These are phyloP conservation scores for Aphidius ervi DNA, from an alignment of 1,140 invertebrate species.

Conservation along the genomic window DNA sequence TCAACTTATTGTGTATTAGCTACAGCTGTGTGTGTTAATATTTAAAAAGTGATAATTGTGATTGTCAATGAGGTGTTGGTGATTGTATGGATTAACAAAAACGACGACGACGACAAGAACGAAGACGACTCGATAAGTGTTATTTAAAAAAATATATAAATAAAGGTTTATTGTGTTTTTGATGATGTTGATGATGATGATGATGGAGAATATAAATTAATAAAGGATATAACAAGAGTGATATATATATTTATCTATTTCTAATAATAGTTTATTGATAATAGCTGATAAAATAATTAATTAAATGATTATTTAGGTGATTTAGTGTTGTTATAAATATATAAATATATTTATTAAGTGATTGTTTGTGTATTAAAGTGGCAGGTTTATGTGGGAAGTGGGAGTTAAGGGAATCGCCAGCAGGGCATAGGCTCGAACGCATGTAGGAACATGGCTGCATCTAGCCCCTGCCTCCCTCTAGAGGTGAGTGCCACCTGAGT, in stretches of 20 bases:
- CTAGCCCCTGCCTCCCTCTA: constrained; percentile 54
- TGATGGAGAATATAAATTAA: background rate
- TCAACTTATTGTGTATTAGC: background rate
- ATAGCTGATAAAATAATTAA: background rate
- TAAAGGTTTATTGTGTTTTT: background rate
- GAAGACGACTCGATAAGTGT: constrained; percentile 11
- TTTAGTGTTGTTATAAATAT: background rate
- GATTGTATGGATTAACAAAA: constrained; percentile 21
- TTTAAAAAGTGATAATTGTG: constrained; percentile 27
- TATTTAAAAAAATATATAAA: background rate
- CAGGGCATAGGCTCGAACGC: constrained; percentile 52
- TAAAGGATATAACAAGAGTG: no score
- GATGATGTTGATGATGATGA: no score
- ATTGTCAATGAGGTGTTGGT: constrained; percentile 18
- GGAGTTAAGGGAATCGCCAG: constrained; percentile 42
- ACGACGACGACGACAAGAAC: constrained; percentile 18
- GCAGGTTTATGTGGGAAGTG: constrained; percentile 27
- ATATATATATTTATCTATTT: no score
- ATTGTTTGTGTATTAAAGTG: constrained; percentile 29
- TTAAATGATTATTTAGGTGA: constrained; percentile 23
- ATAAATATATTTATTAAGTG: constrained; percentile 7
- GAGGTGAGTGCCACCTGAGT: constrained; percentile 46
- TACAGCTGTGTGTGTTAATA: constrained; percentile 16
- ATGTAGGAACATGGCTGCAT: constrained; percentile 55
- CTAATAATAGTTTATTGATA: background rate